Evolutionary conservation across 2,113 vertebrate species (phyloP), one percentile per base, ranked within the genome.

Genomic region (Xiphophorus hellerii): DNA sequence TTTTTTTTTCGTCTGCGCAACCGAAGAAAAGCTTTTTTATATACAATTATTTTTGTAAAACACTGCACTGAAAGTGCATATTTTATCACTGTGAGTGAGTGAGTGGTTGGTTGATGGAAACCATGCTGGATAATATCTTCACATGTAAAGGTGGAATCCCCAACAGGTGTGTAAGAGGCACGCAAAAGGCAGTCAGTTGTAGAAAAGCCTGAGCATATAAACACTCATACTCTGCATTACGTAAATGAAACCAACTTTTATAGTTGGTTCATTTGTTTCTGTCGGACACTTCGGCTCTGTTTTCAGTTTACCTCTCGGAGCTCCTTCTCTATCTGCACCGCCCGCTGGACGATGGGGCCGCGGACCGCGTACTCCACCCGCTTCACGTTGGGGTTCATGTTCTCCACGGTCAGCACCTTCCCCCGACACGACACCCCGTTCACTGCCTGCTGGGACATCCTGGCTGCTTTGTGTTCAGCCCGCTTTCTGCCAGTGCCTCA

Each of bases 301-400:
- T 62, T 17, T 14, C 28, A 62, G 27, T 66, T 76, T 83, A 97
- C 97, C 95, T 95, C 94, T 48, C 78, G 83, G 13, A 97, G 92
- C 84, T 97, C 96, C 86, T 91, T 95, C 88, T 97, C 96, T 71
- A 97, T 88, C 90, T 96, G 93, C 80, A 93, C 29, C 5, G 97
- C 97, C 0, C 96, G 91, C 35, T 92, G 89, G 3, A 96, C 95
- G 0, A 97, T 95, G 60, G 96, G 94, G 0, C 97, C 96, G 0
- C 96, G 93, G 3, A 97, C 97, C 0, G 96, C 96, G 6, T 97
- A 97, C 83, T 97, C 96, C 51, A 97, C 90, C 31, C 69, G 89
- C 87, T 82, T 94, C 30, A 97, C 90, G 0, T 91, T 91, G 0
- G 94, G 96, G 92, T 97, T 97, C 95, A 97, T 96, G 76, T 82